Evolutionary conservation across 2,888 invertebrate species (phyloP).

Genomic region (Leistus spinibarbis): DNA sequence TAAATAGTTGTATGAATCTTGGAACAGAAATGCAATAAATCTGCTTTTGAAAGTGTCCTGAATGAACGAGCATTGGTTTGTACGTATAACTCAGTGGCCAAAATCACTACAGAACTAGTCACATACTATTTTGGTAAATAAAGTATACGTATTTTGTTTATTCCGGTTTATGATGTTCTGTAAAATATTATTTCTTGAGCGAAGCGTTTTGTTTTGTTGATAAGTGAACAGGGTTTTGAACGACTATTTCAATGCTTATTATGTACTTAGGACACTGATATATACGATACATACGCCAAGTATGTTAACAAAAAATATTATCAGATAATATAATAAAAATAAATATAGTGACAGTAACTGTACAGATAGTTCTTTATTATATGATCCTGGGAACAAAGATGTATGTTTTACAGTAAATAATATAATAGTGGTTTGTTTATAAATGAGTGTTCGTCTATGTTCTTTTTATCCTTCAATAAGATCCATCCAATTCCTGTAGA

Average conservation of each 20-base stretch:
- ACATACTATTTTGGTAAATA: not conserved
- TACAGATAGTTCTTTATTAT: constrained; percentile 49
- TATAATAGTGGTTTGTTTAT: constrained; percentile 54
- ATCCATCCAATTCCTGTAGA: not conserved
- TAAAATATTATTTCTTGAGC: not conserved
- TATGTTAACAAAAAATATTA: constrained; percentile 21
- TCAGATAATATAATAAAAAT: constrained; percentile 34
- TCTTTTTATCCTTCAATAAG: not conserved
- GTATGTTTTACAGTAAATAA: constrained; percentile 56
- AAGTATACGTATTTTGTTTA: not conserved
- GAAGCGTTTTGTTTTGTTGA: constrained; percentile 11
- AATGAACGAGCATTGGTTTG: constrained; percentile 26
- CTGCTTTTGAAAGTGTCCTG: constrained; percentile 37
- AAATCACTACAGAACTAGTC: constrained; percentile 31
- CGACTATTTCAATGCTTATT: constrained; percentile 36
- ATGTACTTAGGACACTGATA: constrained; percentile 39
- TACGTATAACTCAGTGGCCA: constrained; percentile 36
- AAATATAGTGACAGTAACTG: constrained; percentile 42
- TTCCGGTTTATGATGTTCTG: constrained; percentile 23
- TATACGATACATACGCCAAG: constrained; percentile 23
- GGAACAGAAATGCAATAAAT: constrained; percentile 31
- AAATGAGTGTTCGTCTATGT: constrained; percentile 41
- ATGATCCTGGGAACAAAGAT: constrained; percentile 55
- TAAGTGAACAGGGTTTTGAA: constrained; percentile 23
- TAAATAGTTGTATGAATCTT: constrained; percentile 1